Conservation (phyloP, 2,888 invertebrate species). For the Orthonychiurus folsomi region DNA sequence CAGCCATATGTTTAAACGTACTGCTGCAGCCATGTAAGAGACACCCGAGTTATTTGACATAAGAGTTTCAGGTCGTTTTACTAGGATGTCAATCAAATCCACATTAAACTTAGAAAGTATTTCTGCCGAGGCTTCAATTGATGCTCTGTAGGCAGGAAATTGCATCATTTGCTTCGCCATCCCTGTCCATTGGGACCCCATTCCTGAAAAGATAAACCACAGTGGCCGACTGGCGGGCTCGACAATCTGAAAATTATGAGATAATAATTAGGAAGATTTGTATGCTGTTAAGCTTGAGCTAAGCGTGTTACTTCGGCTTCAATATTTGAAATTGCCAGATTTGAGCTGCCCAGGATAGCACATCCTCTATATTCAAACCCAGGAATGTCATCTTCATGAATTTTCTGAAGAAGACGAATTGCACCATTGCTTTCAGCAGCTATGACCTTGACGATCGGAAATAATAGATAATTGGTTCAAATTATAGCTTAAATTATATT, state of each 20-base stretch:
- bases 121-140: constrained; percentile 66
- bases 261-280: no score
- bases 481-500: no score
- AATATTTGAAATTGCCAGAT: background rate
- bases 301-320: no score
- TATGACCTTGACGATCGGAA: constrained; percentile 22
- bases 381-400: constrained; percentile 42
- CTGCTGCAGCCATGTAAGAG: constrained; percentile 45
- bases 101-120: constrained; percentile 69
- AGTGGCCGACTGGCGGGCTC: constrained; percentile 61
- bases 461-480: background rate
- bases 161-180: constrained; percentile 45
- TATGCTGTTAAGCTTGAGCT: background rate
- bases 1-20: constrained; percentile 44
- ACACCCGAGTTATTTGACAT: constrained; percentile 65
- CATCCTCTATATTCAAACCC: constrained; percentile 49
- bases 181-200: constrained; percentile 80
- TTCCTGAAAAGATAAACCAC: constrained; percentile 93
- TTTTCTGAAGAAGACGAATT: constrained; percentile 41
- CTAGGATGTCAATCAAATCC: constrained; percentile 64
- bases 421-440: background rate
- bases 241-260: background rate
- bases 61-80: constrained; percentile 56
- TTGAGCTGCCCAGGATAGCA: constrained; percentile 43
- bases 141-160: constrained; percentile 51